phyloP scores from a whole-genome alignment of 2,113 vertebrate genomes.

The Lonchura striata region DNA sequence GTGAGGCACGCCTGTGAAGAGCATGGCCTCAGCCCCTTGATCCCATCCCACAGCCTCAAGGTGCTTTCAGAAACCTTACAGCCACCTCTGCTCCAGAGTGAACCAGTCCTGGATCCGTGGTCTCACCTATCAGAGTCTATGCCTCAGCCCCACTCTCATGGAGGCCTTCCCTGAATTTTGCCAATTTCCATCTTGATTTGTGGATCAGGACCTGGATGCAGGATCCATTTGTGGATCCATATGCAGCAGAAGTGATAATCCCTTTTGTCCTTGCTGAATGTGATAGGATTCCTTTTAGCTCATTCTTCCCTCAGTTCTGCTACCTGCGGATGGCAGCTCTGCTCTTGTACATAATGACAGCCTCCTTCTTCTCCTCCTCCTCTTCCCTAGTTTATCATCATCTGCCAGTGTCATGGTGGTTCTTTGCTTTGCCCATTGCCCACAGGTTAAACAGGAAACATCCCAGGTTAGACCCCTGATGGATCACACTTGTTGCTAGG shows the following conservation, averaged over 20 bases:
- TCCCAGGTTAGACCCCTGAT: neutral
- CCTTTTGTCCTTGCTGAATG: neutral
- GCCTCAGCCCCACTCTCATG: neutral
- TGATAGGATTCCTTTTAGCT: neutral
- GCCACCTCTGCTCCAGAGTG: neutral
- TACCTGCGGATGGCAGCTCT: neutral
- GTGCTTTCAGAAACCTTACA: neutral
- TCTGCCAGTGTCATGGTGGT: neutral
- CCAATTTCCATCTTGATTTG: neutral
- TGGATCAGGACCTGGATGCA: neutral
- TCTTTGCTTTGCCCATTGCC: neutral
- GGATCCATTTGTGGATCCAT: neutral
- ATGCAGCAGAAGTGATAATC: neutral
- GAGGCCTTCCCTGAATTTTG: neutral
- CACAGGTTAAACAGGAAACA: neutral
- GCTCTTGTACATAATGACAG: neutral
- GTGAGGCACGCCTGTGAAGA: rapidly evolving
- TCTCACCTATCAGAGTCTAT: rapidly evolving
- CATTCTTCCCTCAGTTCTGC: neutral
- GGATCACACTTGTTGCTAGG: neutral
- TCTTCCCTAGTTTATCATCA: neutral
- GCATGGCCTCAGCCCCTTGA: neutral
- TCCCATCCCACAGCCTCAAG: neutral
- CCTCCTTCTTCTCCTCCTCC: rapidly evolving
- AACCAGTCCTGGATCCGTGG: neutral